Evolutionary conservation across 2,797 vertebrate genomes (phyloP), one percentile per base, ranked within the genome.

Genomic region (Parauchenoglanis ngamensis): DNA sequence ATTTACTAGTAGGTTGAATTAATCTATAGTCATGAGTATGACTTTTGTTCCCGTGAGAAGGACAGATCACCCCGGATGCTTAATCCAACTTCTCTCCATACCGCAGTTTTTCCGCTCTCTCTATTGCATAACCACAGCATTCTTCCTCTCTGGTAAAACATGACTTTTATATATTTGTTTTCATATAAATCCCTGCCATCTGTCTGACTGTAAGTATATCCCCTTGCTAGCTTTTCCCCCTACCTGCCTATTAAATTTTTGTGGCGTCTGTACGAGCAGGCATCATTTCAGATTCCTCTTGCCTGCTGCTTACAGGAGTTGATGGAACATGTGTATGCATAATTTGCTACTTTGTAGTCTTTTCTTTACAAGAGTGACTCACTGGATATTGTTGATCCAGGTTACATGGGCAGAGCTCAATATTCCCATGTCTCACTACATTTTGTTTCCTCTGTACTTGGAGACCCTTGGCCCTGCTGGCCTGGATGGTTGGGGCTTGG

Each of bases 181-280:
- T 87, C 80, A 90, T 89, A 87, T 86, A 90, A 91, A 91, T 91
- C 72, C 70, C 68, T 88, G 57, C 87, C 89, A 91, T 90, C 87
- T 90, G 88, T 86, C 78, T 76, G 75, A 84, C 85, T 88, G 86
- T 90, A 89, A 81, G 89, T 86, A 85, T 72, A 86, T 61, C 31
- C 46, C 77, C 28, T 25, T 75, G n/a, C 67, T 46, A 25, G 70
- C 0, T 81, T 70, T 81, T 61, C 21, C 73, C 54, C 76, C 85
- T 76, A 86, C 78, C 85, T 90, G 84, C 59, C 67, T 86, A 87
- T 87, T 87, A 85, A 65, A 54, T 82, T 61, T 87, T 76, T 89
- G 76, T 83, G 86, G 85, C 83, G 65, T 89, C 49, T 40, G 61
- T 61, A 72, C 85, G 75, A 44, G 84, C 85, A 46, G 80, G 23